Evolutionary conservation across 2,888 invertebrate species (phyloP).

Genomic region (Sesamia inferens): DNA sequence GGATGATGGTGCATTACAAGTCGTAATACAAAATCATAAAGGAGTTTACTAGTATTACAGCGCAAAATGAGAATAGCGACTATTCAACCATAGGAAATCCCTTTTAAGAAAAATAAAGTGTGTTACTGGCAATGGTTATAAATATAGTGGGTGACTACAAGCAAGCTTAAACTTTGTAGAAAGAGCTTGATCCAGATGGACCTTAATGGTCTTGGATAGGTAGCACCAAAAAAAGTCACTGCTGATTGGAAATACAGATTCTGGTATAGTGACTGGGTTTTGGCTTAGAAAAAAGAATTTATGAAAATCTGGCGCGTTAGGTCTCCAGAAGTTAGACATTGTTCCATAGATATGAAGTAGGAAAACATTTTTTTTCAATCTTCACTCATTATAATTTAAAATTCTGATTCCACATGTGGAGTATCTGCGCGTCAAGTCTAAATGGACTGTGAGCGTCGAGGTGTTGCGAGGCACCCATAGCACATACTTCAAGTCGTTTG

Average conservation of each 20-base stretch:
- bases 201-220: background rate
- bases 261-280: background rate
- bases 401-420: no score
- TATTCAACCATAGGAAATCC: background rate
- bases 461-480: no score
- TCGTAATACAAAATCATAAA: background rate
- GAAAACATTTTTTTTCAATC: no score
- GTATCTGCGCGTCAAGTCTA: no score
- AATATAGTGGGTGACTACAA: background rate
- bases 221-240: background rate
- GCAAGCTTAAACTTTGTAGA: background rate
- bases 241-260: background rate
- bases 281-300: background rate
- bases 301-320: background rate
- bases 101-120: background rate
- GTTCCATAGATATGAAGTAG: no score
- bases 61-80: background rate
- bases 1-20: background rate
- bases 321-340: background rate
- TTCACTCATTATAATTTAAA: no score
- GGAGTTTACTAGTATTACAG: background rate
- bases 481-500: no score
- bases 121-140: background rate
- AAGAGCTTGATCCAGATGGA: background rate
- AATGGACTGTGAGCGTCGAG: no score